Evolutionary conservation across 2,888 invertebrate species (phyloP).

Genomic region (Chrysina gloriosa): DNA sequence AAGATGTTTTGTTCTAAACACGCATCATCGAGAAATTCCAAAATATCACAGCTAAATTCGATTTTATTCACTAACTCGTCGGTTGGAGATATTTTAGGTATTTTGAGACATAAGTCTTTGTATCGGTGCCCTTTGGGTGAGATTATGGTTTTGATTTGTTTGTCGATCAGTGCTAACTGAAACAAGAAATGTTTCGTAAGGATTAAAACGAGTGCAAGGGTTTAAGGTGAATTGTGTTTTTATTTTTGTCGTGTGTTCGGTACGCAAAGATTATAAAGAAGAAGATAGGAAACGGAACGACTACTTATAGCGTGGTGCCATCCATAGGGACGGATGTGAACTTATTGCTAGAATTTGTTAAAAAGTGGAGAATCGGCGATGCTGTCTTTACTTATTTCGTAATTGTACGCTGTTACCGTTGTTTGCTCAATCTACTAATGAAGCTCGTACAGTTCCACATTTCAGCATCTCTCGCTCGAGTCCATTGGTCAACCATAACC

Average conservation of each 20-base stretch:
- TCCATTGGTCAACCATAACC: not conserved
- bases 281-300: not conserved
- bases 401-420: too few relatives aligned
- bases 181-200: not conserved
- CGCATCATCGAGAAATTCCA: conserved; percentile 70
- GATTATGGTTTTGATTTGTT: conserved; percentile 27
- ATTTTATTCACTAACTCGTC: conserved; percentile 28
- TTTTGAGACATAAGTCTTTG: conserved; percentile 33
- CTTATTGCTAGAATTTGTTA: too few relatives aligned
- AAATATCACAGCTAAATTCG: conserved; percentile 67
- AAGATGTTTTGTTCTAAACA: conserved; percentile 76
- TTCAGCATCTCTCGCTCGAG: not conserved
- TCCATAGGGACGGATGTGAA: too few relatives aligned
- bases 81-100: conserved; percentile 38
- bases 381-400: too few relatives aligned
- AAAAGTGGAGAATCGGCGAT: too few relatives aligned
- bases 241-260: not conserved
- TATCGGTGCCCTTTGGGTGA: conserved; percentile 25
- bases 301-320: too few relatives aligned
- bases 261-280: not conserved
- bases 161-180: conserved; percentile 33
- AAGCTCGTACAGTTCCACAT: not conserved
- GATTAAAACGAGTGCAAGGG: too few relatives aligned
- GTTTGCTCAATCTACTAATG: too few relatives aligned
- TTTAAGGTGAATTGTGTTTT: not conserved